Evolutionary conservation across 2,113 vertebrate species (phyloP).

Genomic region (human (Homo sapiens)): DNA sequence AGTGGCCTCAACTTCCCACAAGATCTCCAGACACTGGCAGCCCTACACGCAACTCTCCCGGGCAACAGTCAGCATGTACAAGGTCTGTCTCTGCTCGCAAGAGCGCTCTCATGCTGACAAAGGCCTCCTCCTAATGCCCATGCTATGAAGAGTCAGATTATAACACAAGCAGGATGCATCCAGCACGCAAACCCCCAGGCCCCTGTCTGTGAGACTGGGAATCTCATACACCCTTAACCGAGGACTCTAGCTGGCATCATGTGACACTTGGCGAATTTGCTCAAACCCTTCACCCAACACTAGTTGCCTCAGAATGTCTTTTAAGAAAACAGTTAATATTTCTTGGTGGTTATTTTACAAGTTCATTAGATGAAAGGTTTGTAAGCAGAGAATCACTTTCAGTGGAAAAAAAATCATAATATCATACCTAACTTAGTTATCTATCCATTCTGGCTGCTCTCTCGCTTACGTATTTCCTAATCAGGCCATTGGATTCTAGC

Average conservation of each 20-base stretch:
- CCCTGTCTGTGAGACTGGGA: background rate
- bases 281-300: background rate
- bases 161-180: background rate
- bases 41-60: accelerated
- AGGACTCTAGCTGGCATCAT: background rate
- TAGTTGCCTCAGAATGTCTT: background rate
- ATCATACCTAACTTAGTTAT: background rate
- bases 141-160: background rate
- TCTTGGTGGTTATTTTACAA: background rate
- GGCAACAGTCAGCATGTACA: too few species aligned
- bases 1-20: background rate
- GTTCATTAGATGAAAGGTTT: background rate
- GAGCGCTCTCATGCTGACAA: background rate
- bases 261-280: background rate
- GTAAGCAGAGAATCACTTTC: background rate
- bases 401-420: background rate
- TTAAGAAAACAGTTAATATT: background rate
- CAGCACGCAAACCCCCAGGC: accelerated
- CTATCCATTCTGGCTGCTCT: background rate
- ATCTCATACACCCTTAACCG: accelerated
- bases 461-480: background rate
- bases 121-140: background rate
- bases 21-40: background rate
- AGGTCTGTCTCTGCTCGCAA: background rate
- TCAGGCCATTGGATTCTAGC: background rate